These are phyloP conservation scores for Podarcis siculus DNA, from an alignment of 2,797 vertebrate genomes.

Conservation along the genomic window DNA sequence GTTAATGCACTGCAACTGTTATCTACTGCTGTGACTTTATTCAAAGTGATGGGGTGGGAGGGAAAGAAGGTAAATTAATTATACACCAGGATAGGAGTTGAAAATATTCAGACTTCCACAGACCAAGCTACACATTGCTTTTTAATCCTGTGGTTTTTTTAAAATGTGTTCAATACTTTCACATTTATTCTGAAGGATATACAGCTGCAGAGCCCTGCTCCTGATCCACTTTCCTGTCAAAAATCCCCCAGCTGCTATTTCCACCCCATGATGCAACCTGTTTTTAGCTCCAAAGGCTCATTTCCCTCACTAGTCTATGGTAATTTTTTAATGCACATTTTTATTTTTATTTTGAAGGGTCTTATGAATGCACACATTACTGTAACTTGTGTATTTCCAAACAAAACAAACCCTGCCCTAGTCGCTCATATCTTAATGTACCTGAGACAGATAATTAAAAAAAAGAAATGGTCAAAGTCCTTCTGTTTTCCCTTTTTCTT, in stretches of 20 bases:
- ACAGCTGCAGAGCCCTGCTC: background rate
- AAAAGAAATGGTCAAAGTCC: constrained; percentile 82
- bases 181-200: background rate
- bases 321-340: background rate
- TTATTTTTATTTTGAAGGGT: too few relatives aligned
- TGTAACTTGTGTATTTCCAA: constrained; percentile 20
- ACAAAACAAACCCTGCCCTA: constrained; percentile 12
- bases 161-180: background rate
- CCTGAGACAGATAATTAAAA: constrained; percentile 76
- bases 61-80: background rate
- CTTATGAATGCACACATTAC: background rate
- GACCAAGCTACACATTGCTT: background rate
- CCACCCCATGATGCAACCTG: background rate
- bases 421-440: constrained; percentile 53
- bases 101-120: background rate
- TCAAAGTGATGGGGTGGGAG: background rate
- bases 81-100: background rate
- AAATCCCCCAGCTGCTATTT: background rate
- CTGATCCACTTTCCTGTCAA: background rate
- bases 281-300: background rate
- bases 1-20: background rate
- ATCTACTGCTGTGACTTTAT: background rate
- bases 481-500: constrained; percentile 67
- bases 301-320: constrained; percentile 2
- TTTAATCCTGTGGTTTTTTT: background rate